A percentile compares a stretch with the other conserved stretches of the same genome.
Evolutionary conservation across 2,797 vertebrate genomes (phyloP).

Genomic region (Acrossocheilus wenchowensis): DNA sequence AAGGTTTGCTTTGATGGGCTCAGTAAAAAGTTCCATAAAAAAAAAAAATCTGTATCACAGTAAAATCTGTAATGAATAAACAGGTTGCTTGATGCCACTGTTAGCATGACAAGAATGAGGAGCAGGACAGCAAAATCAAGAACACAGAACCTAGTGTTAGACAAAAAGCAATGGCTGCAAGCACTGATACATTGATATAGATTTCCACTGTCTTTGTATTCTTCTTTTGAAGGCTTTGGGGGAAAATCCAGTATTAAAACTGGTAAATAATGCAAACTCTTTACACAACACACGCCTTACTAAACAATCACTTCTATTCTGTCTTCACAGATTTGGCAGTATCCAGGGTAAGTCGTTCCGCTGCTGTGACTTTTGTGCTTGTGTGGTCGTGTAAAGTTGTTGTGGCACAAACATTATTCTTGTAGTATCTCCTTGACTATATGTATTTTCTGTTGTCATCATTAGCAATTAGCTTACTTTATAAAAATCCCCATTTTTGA

Average conservation of each 20-base stretch:
- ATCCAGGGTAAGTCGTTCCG: conserved; percentile 71
- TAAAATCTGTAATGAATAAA: not conserved
- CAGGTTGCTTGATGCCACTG: not conserved
- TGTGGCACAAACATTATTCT: conserved; percentile 46
- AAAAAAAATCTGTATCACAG: not conserved
- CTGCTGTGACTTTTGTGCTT: conserved; percentile 54
- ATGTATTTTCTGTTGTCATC: conserved; percentile 50
- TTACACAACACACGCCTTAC: conserved; percentile 17
- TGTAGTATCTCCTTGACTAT: conserved; percentile 51
- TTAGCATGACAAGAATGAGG: not conserved
- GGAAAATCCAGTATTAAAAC: not conserved
- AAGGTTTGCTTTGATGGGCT: not conserved
- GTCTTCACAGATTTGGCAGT: conserved; percentile 72
- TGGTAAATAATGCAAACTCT: not conserved
- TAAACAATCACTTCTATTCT: conserved; percentile 64
- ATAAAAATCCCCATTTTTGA: not conserved
- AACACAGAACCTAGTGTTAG: not conserved
- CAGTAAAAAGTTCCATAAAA: not conserved
- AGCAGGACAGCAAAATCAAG: not conserved
- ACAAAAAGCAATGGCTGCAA: not conserved
- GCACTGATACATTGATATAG: not conserved
- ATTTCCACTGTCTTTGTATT: not conserved
- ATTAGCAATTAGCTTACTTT: conserved; percentile 34
- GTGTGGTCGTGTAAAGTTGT: conserved; percentile 59
- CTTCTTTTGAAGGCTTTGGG: conserved; percentile 3